Base-by-base conservation (phyloP, 2,797 vertebrate genomes). In the Tragelaphus eurycerus region DNA sequence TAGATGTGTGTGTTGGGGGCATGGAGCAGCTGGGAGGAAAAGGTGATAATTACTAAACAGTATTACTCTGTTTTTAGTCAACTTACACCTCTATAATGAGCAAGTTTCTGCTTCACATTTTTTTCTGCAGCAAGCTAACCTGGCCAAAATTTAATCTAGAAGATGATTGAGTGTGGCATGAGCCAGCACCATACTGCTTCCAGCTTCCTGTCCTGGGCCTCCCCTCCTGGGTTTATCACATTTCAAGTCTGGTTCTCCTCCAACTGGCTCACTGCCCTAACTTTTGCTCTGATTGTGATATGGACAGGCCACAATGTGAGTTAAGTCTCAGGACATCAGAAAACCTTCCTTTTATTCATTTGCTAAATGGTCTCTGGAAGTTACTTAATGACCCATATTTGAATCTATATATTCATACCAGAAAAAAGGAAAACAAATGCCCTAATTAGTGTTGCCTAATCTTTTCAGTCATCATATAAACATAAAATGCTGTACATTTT, bases 111-210 rank as follows among this genome's bases (percentile, higher is more conserved):
- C 38, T 71, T 87, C 74, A 79, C 19, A 16, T 83, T 96, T 89
- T 95, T 93, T 82, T 31, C 55, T 89, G 27, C 86, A 89, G 64
- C 54, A 92, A 81, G 59, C 31, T 97, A n/a, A 87, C 83, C 62
- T 96, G 86, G 94, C 92, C 93, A 96, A 95, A 97, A 94, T 43
- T 94, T 92, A 96, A 86, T 93, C 93, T 92, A 97, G 59, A 88
- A 96, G 89, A 98, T 97, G 96, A 96, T 64, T 87, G 92, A 93
- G 9, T 60, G 31, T 95, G 85, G 71, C 71, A 62, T 96, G 88
- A 76, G 90, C 90, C 57, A 90, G 83, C 16, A n/a, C 50, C 57
- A 13, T 23, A 55, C 79, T 93, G 88, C 90, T 94, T 94, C 94
- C 86, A 97, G 92, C 19, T 94, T 96, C 91, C 94, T 97, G 83